phyloP scores from a whole-genome alignment of 2,888 invertebrate genomes.

The Coelinius sp. region DNA sequence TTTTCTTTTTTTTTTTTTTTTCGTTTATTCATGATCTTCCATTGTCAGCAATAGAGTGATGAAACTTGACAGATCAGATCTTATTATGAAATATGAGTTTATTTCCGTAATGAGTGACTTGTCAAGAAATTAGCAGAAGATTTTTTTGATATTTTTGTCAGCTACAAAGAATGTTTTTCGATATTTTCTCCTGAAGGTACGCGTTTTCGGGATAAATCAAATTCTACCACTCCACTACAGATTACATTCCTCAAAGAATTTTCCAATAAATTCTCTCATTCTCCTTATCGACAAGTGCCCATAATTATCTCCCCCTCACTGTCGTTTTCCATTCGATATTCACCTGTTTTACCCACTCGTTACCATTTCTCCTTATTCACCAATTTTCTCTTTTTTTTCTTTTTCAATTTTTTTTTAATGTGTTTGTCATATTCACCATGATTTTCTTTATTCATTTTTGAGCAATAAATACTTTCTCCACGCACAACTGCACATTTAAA shows the following conservation, averaged over 20 bases:
- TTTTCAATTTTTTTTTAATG: constrained; percentile 34
- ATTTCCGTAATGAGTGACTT: neutral
- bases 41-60: constrained; percentile 40
- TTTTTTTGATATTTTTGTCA: neutral
- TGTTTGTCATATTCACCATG: constrained; percentile 24
- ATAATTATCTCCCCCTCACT: constrained; percentile 20
- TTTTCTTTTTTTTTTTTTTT: neutral
- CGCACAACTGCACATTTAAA: constrained; percentile 69
- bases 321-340: constrained; percentile 33
- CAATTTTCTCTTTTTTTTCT: constrained; percentile 24
- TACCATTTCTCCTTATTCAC: constrained; percentile 16
- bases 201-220: neutral
- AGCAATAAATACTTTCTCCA: constrained; percentile 71
- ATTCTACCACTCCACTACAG: constrained; percentile 13
- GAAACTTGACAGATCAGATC: neutral
- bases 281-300: constrained; percentile 42
- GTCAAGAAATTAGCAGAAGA: neutral
- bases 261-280: neutral
- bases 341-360: constrained; percentile 34
- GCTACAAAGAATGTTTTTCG: neutral
- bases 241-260: neutral
- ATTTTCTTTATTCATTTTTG: constrained; percentile 55
- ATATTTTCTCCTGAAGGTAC: neutral
- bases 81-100: neutral
- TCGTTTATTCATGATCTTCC: constrained; percentile 35